These are phyloP conservation scores for Aptenodytes forsteri DNA, from an alignment of 2,113 vertebrate genomes.

Conservation along the genomic window DNA sequence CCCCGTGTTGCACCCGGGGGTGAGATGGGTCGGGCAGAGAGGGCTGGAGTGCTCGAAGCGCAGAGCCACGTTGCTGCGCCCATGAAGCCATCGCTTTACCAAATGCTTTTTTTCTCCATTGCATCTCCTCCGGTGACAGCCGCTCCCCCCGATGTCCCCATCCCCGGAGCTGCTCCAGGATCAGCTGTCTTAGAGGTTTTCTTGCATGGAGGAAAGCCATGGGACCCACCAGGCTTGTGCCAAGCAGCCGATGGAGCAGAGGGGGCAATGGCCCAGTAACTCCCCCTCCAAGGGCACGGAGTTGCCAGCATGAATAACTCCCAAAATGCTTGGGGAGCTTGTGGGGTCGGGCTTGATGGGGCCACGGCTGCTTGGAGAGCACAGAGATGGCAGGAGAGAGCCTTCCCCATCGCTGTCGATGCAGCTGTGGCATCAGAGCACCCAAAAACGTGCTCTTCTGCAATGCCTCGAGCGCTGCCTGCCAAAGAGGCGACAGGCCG, in stretches of 20 bases:
- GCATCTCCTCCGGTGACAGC: background rate
- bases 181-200: background rate
- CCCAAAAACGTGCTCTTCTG: background rate
- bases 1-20: rapidly evolving
- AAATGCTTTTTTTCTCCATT: background rate
- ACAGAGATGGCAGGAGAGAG: rapidly evolving
- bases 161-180: background rate
- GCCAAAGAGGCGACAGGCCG: rapidly evolving
- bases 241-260: background rate
- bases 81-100: rapidly evolving
- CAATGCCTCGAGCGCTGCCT: background rate
- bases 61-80: background rate
- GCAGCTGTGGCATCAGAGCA: background rate
- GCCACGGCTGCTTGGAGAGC: background rate
- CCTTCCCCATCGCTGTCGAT: rapidly evolving
- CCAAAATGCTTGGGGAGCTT: background rate
- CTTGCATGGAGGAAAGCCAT: rapidly evolving
- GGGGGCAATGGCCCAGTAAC: rapidly evolving
- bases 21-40: background rate
- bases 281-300: rapidly evolving
- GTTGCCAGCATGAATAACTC: background rate
- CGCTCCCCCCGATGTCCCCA: rapidly evolving
- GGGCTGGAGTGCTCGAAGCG: background rate
- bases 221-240: background rate
- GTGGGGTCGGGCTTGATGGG: background rate